These are phyloP conservation scores for Sthenelais limicola DNA, from an alignment of 2,888 invertebrate genomes.

Conservation along the genomic window DNA sequence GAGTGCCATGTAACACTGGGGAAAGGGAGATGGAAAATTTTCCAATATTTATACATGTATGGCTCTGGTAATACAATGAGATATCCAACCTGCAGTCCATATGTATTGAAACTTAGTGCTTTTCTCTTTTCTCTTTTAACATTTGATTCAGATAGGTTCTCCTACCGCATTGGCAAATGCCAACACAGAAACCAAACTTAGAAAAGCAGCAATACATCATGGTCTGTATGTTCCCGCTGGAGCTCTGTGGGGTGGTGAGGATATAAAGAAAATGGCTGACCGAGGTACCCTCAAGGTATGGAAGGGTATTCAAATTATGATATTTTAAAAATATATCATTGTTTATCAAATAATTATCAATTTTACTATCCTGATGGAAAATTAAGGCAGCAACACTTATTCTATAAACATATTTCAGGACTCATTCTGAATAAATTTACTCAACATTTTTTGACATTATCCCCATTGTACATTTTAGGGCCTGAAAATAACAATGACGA, in stretches of 20 bases:
- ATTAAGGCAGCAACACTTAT: no score
- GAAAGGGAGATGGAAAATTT: no score
- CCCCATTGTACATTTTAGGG: constrained; percentile 65
- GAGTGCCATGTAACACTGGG: no score
- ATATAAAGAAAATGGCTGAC: constrained; percentile 75
- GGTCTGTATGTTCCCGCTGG: constrained; percentile 75
- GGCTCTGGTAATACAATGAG: no score
- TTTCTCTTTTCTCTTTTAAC: not conserved
- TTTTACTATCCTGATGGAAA: not conserved
- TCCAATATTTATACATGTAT: no score
- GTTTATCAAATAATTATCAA: not conserved
- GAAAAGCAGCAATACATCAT: constrained; percentile 64
- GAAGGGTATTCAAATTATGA: not conserved
- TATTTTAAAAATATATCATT: not conserved
- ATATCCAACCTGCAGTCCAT: no score
- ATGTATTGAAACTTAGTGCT: no score
- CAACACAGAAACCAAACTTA: constrained; percentile 67
- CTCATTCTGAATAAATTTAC: not conserved
- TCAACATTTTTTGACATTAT: not conserved
- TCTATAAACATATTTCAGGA: no score
- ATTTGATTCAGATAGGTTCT: constrained; percentile 73
- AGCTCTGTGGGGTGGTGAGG: constrained; percentile 76
- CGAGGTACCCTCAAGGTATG: constrained; percentile 73
- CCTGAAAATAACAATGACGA: constrained; percentile 75
- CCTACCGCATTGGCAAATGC: constrained; percentile 75